phyloP scores from a whole-genome alignment of 2,888 invertebrate genomes.

The Lasioglossum malachurum region DNA sequence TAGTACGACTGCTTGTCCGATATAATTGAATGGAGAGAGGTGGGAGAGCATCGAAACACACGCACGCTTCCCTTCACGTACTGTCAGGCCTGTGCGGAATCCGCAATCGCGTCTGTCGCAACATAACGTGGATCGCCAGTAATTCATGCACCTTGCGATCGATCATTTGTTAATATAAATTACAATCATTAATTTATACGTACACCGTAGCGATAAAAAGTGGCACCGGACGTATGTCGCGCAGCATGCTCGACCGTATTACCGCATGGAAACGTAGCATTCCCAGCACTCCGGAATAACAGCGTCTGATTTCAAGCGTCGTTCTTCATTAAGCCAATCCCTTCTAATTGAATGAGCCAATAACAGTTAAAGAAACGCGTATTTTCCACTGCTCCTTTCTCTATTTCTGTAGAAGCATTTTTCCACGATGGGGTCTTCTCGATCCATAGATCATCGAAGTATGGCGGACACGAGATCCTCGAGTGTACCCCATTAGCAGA shows the following conservation, averaged over 20 bases:
- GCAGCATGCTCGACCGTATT: background rate
- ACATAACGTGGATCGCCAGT: background rate
- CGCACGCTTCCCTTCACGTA: constrained; percentile 20
- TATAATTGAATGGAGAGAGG: constrained; percentile 22
- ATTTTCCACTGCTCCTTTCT: background rate
- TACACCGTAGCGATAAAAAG: background rate
- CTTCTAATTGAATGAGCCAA: constrained; percentile 15
- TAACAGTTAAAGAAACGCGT: constrained; percentile 13
- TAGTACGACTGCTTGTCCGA: constrained; percentile 25
- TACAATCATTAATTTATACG: background rate
- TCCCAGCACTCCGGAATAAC: constrained; percentile 5
- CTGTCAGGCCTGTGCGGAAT: background rate
- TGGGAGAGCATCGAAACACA: constrained; percentile 33
- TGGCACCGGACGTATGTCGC: constrained; percentile 1
- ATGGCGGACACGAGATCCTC: background rate
- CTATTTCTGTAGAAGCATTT: background rate
- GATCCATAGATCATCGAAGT: background rate
- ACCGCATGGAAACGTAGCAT: constrained; percentile 7
- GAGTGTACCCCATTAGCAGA: background rate
- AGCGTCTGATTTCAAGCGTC: constrained; percentile 22
- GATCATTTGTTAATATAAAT: constrained; percentile 24
- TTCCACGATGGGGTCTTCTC: background rate
- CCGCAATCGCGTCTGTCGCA: constrained; percentile 5
- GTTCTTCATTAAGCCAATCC: constrained; percentile 34
- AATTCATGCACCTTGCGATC: constrained; percentile 12